Percentiles rank a stretch among this genome's conserved stretches.
Conservation (phyloP, 64 coral and sea anemone genomes). For the Trachythela sp. region DNA sequence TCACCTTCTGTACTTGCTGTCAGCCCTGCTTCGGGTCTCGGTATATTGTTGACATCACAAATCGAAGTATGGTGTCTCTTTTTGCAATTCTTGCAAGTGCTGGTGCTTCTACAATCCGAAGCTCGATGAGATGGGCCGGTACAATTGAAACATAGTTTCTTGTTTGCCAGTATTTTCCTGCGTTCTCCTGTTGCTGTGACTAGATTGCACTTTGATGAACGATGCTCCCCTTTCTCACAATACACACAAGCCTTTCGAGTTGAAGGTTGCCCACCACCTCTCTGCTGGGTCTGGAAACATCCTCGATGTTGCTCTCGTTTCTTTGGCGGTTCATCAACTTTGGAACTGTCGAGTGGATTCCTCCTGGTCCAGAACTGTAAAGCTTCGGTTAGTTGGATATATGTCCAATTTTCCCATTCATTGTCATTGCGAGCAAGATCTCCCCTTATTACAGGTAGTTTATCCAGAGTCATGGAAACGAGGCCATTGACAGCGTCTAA, state of each 20-base stretch:
- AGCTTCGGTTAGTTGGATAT: no score
- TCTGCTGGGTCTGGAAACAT: not conserved
- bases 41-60: not conserved
- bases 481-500: no score
- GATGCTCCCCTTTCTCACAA: constrained; percentile 7
- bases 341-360: no score
- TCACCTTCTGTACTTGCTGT: constrained; percentile 4
- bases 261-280: not conserved
- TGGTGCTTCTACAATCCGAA: constrained; percentile 24
- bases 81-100: not conserved
- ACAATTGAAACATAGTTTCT: constrained; percentile 53
- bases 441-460: no score
- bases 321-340: not conserved
- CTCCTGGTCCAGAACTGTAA: no score
- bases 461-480: no score
- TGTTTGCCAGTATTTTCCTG: constrained; percentile 26
- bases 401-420: no score
- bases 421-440: no score
- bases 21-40: not conserved
- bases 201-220: not conserved
- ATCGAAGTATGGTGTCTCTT: constrained; percentile 33
- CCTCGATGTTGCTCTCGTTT: no score
- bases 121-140: constrained; percentile 1
- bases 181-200: constrained; percentile 12
- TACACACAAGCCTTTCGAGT: no score